Evolutionary conservation across 2,888 invertebrate genomes (phyloP).

Genomic region (Esperia sulphurella): DNA sequence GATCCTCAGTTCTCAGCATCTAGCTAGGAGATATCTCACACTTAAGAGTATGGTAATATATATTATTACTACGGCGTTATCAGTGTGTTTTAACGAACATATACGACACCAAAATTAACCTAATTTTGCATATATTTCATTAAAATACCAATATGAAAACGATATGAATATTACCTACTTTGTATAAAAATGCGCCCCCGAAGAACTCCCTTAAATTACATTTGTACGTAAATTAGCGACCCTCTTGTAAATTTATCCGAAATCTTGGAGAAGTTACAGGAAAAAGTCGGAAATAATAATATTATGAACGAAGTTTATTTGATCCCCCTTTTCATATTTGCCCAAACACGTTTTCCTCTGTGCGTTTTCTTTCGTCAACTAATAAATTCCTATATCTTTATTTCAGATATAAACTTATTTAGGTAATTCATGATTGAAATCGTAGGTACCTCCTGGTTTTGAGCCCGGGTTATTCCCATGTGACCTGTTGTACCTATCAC

Average conservation of each 20-base stretch:
- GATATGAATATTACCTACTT: too few species aligned
- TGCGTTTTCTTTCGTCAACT: constrained; percentile 1
- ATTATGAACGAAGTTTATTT: background rate
- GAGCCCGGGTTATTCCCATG: constrained; percentile 24
- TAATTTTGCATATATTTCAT: too few species aligned
- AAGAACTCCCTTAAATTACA: too few species aligned
- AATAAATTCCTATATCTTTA: constrained; percentile 1
- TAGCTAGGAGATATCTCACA: too few species aligned
- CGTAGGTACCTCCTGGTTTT: background rate
- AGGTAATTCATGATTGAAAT: constrained; percentile 2
- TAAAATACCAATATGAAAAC: too few species aligned
- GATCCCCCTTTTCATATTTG: background rate
- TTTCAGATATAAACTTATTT: constrained; percentile 2
- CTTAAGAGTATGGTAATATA: too few species aligned
- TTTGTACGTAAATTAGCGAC: background rate
- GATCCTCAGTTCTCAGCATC: too few species aligned
- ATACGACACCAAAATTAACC: too few species aligned
- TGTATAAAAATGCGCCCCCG: too few species aligned
- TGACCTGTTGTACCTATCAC: constrained; percentile 30
- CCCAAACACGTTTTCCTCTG: background rate
- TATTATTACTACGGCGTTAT: too few species aligned
- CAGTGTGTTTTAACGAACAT: too few species aligned
- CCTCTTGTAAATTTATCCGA: background rate
- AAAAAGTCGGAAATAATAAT: background rate
- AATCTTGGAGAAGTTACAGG: background rate